phyloP scores from a whole-genome alignment of 2,797 vertebrate genomes.

The Cercopithecus neglectus region DNA sequence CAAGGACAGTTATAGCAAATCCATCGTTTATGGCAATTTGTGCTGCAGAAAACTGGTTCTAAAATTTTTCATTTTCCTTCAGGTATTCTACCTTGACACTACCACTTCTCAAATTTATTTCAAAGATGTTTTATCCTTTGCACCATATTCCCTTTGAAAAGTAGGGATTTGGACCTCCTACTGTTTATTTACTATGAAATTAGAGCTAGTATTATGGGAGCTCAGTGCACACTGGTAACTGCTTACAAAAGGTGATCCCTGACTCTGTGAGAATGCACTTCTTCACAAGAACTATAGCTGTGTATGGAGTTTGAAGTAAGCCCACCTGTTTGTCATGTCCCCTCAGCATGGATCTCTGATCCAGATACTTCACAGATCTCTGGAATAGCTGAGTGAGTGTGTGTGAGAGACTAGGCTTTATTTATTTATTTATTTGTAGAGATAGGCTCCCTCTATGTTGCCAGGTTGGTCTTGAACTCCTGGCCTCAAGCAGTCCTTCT shows the following conservation, averaged over 20 bases:
- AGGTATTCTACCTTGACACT: neutral
- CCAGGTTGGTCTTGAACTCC: neutral
- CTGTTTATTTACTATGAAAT: neutral
- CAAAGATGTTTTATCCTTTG: neutral
- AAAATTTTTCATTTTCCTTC: neutral
- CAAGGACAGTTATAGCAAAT: neutral
- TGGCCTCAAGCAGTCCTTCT: neutral
- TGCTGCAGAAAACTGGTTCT: neutral
- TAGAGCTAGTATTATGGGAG: fast-evolving
- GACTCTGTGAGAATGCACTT: fast-evolving
- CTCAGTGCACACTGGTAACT: neutral
- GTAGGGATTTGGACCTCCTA: neutral
- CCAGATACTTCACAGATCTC: neutral
- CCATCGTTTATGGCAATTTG: neutral
- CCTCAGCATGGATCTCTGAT: neutral
- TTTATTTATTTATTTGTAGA: neutral
- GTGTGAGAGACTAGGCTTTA: neutral
- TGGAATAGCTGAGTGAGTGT: neutral
- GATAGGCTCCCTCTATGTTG: neutral
- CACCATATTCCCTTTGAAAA: neutral
- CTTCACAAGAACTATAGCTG: neutral
- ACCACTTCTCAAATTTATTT: neutral
- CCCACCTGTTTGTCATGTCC: fast-evolving
- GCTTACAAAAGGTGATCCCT: neutral
- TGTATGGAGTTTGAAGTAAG: neutral